Evolutionary conservation across 2,113 vertebrate species (phyloP).

Genomic region (Anhinga rufa): DNA sequence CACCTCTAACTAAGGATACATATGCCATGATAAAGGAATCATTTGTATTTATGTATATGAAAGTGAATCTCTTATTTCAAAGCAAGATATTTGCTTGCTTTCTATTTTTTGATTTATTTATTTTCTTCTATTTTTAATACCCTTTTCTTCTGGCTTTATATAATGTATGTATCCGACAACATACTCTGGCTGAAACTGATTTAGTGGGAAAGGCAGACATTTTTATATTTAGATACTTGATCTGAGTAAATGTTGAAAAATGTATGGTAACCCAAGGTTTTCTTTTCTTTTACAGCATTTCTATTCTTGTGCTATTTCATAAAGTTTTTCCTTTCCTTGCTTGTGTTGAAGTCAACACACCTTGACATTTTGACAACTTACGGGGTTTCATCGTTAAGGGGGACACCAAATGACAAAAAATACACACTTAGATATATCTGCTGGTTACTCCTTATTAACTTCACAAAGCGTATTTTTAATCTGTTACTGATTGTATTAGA

Average conservation of each 20-base stretch:
- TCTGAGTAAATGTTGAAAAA: not conserved
- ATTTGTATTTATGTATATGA: conserved; percentile 22
- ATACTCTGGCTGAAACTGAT: not conserved
- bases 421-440: not conserved
- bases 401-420: not conserved
- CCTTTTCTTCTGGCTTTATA: not conserved
- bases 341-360: conserved; percentile 4
- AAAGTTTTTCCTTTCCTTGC: not conserved
- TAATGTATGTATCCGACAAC: not conserved
- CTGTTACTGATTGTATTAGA: rapidly evolving
- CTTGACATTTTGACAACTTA: not conserved
- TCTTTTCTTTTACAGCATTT: not conserved
- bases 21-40: not conserved
- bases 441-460: not conserved
- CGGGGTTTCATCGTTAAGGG: not conserved
- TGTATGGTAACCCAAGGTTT: not conserved
- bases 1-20: not conserved
- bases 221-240: conserved; percentile 25
- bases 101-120: not conserved
- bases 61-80: conserved; percentile 18
- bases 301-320: not conserved
- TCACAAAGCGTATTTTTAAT: not conserved
- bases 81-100: not conserved
- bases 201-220: conserved; percentile 10
- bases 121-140: conserved; percentile 22